These are phyloP conservation scores for Malurus elegans DNA, from an alignment of 2,113 vertebrate species.

Conservation along the genomic window DNA sequence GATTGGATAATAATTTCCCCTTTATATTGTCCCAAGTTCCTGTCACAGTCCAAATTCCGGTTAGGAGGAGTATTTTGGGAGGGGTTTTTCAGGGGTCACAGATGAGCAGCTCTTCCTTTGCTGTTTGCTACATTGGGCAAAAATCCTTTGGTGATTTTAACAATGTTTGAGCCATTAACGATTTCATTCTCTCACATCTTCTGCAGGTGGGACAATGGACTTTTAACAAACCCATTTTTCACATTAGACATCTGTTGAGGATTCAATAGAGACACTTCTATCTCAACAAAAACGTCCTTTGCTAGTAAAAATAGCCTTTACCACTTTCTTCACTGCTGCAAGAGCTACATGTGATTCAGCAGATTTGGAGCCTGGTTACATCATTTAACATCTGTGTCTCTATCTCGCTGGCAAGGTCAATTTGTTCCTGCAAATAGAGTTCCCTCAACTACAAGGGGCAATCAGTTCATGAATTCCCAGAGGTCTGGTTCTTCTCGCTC, in stretches of 20 bases:
- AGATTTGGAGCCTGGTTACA: slow-evolving; percentile 35
- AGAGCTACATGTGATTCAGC: not conserved
- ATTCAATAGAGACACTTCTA: not conserved
- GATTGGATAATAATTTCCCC: accelerated
- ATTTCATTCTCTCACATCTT: not conserved
- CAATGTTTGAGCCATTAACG: not conserved
- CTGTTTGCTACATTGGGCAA: not conserved
- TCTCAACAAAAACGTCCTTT: not conserved
- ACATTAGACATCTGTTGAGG: not conserved
- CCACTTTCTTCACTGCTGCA: not conserved
- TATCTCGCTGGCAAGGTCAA: slow-evolving; percentile 52
- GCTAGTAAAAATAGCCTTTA: not conserved
- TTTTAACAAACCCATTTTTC: not conserved
- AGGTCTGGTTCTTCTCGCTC: not conserved
- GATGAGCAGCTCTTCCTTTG: not conserved
- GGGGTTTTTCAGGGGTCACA: not conserved
- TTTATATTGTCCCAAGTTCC: not conserved
- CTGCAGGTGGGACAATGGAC: not conserved
- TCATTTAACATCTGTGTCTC: slow-evolving; percentile 31
- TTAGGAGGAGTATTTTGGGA: not conserved
- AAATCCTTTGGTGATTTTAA: not conserved
- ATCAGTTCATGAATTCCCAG: slow-evolving; percentile 31
- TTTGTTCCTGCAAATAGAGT: slow-evolving; percentile 54
- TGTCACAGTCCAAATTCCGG: not conserved
- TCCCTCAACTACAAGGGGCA: slow-evolving; percentile 35